Conservation (phyloP, 2,113 vertebrate species). For the Octodon degus region DNA sequence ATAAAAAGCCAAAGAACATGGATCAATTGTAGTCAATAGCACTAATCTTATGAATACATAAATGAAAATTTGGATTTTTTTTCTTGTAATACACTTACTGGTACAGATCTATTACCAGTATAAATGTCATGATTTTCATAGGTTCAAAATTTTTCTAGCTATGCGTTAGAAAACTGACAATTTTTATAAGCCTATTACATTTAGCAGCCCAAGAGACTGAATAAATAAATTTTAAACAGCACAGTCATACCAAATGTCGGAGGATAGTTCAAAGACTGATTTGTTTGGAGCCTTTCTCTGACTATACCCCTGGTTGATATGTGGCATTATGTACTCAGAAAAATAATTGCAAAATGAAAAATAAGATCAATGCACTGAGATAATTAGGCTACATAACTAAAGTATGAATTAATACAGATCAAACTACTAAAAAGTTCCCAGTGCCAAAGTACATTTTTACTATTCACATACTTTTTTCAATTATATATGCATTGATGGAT, state of each 20-base stretch:
- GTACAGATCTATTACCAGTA: constrained; percentile 78
- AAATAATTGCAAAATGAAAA: constrained; percentile 50
- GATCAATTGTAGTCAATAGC: neutral
- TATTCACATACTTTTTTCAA: constrained; percentile 19
- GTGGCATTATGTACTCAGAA: constrained; percentile 13
- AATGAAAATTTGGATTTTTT: constrained; percentile 77
- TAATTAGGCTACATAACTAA: neutral
- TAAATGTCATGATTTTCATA: constrained; percentile 81
- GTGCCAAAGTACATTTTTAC: neutral
- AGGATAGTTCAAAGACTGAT: constrained; percentile 47
- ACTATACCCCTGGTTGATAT: neutral
- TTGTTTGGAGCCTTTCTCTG: constrained; percentile 6
- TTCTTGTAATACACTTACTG: constrained; percentile 82
- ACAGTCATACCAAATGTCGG: constrained; percentile 43
- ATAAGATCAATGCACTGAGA: neutral
- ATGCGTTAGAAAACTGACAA: constrained; percentile 82
- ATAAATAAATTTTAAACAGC: constrained; percentile 73
- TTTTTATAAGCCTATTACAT: constrained; percentile 65
- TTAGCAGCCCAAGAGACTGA: constrained; percentile 69
- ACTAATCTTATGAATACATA: constrained; percentile 65
- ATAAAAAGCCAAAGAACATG: neutral
- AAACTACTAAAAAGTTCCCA: neutral
- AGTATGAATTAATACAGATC: neutral
- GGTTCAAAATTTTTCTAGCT: constrained; percentile 79
- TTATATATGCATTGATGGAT: neutral